A percentile compares a stretch with the other conserved stretches of the same genome.
Evolutionary conservation across 2,113 vertebrate species (phyloP).

Genomic region (Passer montanus): DNA sequence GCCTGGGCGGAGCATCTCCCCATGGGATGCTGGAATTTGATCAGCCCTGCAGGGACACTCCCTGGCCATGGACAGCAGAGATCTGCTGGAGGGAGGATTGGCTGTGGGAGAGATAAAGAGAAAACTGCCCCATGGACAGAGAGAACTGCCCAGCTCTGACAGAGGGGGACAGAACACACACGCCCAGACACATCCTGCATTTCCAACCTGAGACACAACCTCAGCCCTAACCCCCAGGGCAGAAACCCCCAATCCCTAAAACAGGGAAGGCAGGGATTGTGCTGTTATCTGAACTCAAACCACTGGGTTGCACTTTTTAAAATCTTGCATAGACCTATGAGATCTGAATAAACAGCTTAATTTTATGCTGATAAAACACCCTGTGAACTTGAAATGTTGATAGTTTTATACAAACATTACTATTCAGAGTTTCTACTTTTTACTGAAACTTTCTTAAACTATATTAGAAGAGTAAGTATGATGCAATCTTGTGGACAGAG

Average conservation of each 20-base stretch:
- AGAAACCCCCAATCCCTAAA: neutral
- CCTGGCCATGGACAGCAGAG: neutral
- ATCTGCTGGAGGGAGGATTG: neutral
- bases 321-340: neutral
- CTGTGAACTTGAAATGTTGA: neutral
- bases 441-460: neutral
- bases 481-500: neutral
- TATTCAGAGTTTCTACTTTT: neutral
- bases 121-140: neutral
- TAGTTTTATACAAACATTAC: neutral
- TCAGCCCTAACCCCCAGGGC: neutral
- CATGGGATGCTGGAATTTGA: too few relatives aligned
- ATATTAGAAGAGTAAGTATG: neutral
- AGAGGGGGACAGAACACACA: neutral
- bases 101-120: neutral
- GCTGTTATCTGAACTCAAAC: conserved; percentile 53
- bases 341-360: conserved; percentile 21
- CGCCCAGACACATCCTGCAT: too few relatives aligned
- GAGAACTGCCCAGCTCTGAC: neutral
- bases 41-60: too few relatives aligned
- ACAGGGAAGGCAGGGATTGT: neutral
- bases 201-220: neutral
- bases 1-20: too few relatives aligned
- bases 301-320: neutral
- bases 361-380: neutral